phyloP scores from a whole-genome alignment of 2,797 vertebrate genomes.

The Tapirus indicus region DNA sequence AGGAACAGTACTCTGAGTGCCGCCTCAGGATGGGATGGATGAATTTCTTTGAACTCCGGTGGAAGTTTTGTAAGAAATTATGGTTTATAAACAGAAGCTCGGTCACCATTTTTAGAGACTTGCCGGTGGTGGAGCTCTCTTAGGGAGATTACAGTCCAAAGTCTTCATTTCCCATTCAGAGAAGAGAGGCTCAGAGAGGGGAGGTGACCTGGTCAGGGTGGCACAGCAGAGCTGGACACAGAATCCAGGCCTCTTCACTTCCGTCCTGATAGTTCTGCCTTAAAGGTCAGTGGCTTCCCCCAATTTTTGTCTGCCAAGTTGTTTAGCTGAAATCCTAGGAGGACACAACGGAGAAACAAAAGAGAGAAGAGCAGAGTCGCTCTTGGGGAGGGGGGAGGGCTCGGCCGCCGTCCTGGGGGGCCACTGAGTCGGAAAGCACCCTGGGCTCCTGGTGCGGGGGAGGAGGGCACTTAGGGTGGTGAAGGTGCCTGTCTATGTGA shows the following conservation, averaged over 20 bases:
- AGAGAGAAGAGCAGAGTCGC: neutral
- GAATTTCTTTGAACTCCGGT: neutral
- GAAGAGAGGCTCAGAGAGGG: slow-evolving; percentile 32
- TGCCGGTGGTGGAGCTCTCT: neutral
- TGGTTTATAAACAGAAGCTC: neutral
- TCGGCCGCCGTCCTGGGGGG: accelerated
- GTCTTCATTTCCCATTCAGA: neutral
- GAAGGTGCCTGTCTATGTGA: neutral
- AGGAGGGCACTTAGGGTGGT: neutral
- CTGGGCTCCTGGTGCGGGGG: neutral
- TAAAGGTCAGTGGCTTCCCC: neutral
- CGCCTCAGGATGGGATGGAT: neutral
- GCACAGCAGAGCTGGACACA: neutral
- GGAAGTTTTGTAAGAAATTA: slow-evolving; percentile 23
- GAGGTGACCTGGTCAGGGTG: neutral
- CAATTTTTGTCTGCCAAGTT: neutral
- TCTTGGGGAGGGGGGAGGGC: neutral
- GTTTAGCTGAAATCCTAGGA: neutral
- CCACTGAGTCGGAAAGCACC: neutral
- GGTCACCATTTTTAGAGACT: neutral
- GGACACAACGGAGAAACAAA: neutral
- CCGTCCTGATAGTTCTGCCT: neutral
- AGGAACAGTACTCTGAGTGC: neutral
- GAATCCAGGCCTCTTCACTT: neutral
- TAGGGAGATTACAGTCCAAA: neutral